Conservation (phyloP, 2,113 vertebrate species). For the Rhegmatorhina hoffmannsi region DNA sequence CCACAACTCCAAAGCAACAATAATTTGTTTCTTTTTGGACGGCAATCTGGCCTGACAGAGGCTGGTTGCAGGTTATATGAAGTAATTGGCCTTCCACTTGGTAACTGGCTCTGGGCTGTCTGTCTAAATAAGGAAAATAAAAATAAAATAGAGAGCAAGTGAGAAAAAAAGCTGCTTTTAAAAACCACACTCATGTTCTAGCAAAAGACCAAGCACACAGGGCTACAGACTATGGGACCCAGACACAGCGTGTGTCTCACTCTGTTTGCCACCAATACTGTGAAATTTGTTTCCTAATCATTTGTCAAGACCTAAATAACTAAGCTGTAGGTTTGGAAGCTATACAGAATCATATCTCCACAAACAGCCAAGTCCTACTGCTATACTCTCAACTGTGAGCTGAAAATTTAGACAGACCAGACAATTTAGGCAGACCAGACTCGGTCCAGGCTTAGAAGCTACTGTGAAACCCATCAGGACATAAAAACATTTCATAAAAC, state of each 20-base stretch:
- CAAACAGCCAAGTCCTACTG: background rate
- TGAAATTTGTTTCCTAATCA: background rate
- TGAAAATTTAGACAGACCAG: background rate
- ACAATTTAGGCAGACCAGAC: background rate
- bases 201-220: background rate
- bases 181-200: background rate
- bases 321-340: background rate
- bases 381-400: background rate
- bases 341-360: background rate
- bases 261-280: background rate
- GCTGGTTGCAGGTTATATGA: background rate
- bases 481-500: background rate
- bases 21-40: background rate
- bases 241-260: background rate
- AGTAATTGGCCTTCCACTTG: background rate
- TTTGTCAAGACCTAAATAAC: background rate
- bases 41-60: background rate
- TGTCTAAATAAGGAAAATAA: background rate
- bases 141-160: background rate
- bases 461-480: background rate
- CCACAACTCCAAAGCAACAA: background rate
- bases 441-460: background rate
- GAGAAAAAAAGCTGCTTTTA: background rate
- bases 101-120: background rate
- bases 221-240: background rate